Base-by-base conservation (phyloP, 1,140 invertebrate species). In the Harpegnathos saltator region DNA sequence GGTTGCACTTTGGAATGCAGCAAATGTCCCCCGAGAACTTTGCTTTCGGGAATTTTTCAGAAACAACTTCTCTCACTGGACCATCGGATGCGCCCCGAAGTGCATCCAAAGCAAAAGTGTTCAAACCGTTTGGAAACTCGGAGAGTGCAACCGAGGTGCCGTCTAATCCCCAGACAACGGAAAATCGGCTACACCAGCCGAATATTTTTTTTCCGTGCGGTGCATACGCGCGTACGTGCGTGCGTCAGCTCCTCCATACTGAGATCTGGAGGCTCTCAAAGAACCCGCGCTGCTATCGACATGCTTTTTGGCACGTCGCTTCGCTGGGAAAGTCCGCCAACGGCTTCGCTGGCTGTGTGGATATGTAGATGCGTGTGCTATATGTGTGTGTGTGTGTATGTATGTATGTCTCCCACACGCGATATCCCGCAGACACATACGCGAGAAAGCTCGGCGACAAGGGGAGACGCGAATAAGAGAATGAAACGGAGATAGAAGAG, bases 401-500 rank as follows among this genome's bases (percentile, higher is more conserved):
- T 33, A 26, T 33, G 61, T 15, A 15, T 24, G 38, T 11, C 38
- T 44, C 38, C 38, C 38, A 44, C 38, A 33, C 5, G 29, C 29
- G 29, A 33, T 33, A 33, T 33, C 29, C 29, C 29, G 29, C 29
- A 44, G 38, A 11, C 38, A 44, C 38, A 11, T 48, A 58, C 17
- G 19, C 26, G n/a, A 33, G 73, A 80, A 65, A 86, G 81, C 61
- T 61, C 62, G 19, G 38, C 50, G 52, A 72, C 54, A 48, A 83
- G 62, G 68, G 19, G 69, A 62, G 80, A 62, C 58, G 82, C 56
- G 62, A 85, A 72, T 82, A 74, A 69, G 85, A 73, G 85, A 87
- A 87, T 65, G 86, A 84, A 87, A 84, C 74, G 52, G 85, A 84
- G 86, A 81, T 78, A 82, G 63, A 61, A 83, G 58, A 59, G 72